These are phyloP conservation scores for Spialia ferax DNA, from an alignment of 2,888 invertebrate genomes.

Conservation along the genomic window DNA sequence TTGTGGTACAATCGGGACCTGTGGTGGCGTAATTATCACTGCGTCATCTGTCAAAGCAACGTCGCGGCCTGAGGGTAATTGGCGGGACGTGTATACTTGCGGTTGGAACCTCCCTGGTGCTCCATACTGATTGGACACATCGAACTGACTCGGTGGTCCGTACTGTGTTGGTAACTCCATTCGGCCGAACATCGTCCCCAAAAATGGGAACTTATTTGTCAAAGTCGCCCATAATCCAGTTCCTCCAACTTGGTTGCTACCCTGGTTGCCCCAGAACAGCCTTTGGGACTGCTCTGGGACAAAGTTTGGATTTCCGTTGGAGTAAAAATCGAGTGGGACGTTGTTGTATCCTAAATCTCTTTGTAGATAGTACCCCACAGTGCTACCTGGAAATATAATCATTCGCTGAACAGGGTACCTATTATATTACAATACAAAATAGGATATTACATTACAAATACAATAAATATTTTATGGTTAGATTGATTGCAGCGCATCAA, in stretches of 20 bases:
- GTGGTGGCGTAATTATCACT: constrained; percentile 78
- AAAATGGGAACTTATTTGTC: constrained; percentile 78
- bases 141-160: constrained; percentile 59
- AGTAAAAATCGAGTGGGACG: constrained; percentile 69
- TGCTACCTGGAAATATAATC: constrained; percentile 65
- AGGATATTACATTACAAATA: too few relatives aligned
- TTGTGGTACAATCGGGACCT: constrained; percentile 63
- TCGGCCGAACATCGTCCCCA: constrained; percentile 76
- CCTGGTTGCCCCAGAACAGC: constrained; percentile 74
- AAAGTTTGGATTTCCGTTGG: constrained; percentile 59
- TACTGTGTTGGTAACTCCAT: constrained; percentile 70
- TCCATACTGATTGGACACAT: constrained; percentile 47
- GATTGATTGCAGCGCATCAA: not conserved
- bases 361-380: constrained; percentile 69
- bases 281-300: constrained; percentile 72
- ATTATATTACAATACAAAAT: too few relatives aligned
- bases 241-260: constrained; percentile 79
- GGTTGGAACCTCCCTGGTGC: constrained; percentile 49
- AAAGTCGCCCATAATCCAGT: constrained; percentile 74
- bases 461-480: too few relatives aligned
- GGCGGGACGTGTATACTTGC: constrained; percentile 54
- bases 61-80: constrained; percentile 68
- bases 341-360: constrained; percentile 70
- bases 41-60: constrained; percentile 79
- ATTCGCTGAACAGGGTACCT: not conserved